Conservation (phyloP, 2,797 vertebrate genomes). For the Myiothlypis coronata region DNA sequence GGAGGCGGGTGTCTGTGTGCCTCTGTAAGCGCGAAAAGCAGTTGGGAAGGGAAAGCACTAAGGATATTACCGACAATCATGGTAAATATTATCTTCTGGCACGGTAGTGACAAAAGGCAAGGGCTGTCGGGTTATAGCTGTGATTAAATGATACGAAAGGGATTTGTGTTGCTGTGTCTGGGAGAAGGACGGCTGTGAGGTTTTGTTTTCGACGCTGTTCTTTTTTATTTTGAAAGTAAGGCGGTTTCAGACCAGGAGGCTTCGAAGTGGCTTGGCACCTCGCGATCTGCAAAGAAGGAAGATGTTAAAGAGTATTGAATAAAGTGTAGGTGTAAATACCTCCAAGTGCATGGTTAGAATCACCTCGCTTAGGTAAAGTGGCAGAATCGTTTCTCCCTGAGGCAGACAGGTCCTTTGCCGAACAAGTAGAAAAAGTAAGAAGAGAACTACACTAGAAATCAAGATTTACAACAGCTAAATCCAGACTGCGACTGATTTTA, state of each 20-base stretch:
- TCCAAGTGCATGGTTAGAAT: background rate
- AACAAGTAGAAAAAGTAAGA: background rate
- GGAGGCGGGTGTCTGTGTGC: background rate
- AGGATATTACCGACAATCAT: background rate
- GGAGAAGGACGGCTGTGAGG: background rate
- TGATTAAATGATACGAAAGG: background rate
- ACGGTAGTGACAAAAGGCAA: background rate
- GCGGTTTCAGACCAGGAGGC: background rate
- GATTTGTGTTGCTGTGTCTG: background rate
- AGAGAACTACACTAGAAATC: background rate
- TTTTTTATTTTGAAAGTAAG: background rate
- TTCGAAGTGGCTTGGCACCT: background rate
- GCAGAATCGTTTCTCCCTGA: background rate
- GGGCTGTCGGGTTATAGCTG: background rate
- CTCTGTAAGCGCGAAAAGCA: background rate
- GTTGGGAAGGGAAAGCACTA: background rate
- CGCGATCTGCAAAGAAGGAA: background rate
- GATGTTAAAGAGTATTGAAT: background rate
- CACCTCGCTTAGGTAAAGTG: background rate
- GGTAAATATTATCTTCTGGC: background rate
- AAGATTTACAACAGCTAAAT: background rate
- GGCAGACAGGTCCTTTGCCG: background rate
- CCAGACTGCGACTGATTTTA: background rate
- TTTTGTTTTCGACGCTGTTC: background rate
- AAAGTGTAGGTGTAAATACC: background rate